These are phyloP conservation scores for Puffinus mauretanicus DNA, from an alignment of 2,113 vertebrate genomes.

Conservation along the genomic window DNA sequence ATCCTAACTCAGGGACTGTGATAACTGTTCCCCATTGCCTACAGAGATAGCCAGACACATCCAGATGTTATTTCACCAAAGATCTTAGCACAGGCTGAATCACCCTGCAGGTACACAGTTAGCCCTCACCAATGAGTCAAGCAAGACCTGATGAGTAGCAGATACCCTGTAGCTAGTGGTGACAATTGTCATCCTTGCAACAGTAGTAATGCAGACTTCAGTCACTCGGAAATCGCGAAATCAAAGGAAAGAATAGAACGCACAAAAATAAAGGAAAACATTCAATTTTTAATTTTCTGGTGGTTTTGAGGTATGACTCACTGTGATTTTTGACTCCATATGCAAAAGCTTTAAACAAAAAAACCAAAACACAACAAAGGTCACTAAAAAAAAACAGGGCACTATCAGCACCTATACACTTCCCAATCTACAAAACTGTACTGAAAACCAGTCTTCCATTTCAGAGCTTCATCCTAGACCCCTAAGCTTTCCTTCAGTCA, in stretches of 20 bases:
- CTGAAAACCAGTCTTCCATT: not conserved
- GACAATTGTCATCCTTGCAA: accelerated
- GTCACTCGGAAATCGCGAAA: not conserved
- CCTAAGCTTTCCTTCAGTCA: not conserved
- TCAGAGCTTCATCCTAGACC: not conserved
- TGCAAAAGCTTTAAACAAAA: not conserved
- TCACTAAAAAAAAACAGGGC: not conserved
- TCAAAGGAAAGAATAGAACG: not conserved
- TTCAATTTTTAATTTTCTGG: not conserved
- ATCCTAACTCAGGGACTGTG: not conserved
- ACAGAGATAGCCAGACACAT: not conserved
- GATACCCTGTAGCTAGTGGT: not conserved
- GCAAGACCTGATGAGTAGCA: not conserved
- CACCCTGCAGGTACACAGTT: not conserved
- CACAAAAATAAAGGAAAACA: not conserved
- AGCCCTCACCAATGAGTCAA: not conserved
- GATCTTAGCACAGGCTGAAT: not conserved
- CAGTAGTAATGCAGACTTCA: not conserved
- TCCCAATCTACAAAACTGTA: not conserved
- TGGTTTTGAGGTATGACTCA: not conserved
- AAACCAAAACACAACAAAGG: not conserved
- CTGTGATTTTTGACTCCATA: not conserved
- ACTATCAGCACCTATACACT: not conserved
- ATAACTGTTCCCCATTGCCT: not conserved
- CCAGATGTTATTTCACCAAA: not conserved